Percentiles rank a stretch among this genome's conserved stretches.
These are phyloP conservation scores for Phaedon cochleariae DNA, from an alignment of 2,888 invertebrate species.

Conservation along the genomic window DNA sequence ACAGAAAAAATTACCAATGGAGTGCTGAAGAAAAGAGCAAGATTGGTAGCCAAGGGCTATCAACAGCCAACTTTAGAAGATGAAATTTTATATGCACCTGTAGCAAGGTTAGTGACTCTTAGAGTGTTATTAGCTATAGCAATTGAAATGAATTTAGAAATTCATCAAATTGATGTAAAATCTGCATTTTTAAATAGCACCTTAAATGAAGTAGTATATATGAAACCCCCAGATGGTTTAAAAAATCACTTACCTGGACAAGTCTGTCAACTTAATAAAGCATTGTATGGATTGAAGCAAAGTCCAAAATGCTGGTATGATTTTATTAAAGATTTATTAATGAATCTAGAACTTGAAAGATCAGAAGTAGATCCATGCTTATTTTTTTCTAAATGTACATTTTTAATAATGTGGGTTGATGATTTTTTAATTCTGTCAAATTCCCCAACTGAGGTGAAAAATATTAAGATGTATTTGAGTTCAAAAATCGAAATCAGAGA, in stretches of 20 bases:
- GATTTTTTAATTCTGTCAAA: conserved; percentile 33
- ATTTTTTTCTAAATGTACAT: conserved; percentile 28
- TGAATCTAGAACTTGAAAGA: conserved; percentile 24
- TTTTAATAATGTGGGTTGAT: conserved; percentile 32
- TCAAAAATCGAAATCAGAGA: too few species aligned
- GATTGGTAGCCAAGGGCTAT: conserved; percentile 15
- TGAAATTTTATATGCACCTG: neutral
- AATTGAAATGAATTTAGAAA: conserved; percentile 17
- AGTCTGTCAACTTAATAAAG: neutral
- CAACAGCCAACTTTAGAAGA: neutral
- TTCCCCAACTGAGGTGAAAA: neutral
- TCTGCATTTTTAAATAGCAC: neutral
- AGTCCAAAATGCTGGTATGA: conserved; percentile 35
- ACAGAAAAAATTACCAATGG: conserved; percentile 26
- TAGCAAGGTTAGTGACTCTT: neutral
- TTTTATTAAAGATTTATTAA: neutral
- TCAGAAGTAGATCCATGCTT: conserved; percentile 39
- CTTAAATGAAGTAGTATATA: neutral
- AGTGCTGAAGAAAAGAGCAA: conserved; percentile 25
- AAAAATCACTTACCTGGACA: neutral
- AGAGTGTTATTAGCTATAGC: conserved; percentile 34
- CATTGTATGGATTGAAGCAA: conserved; percentile 7
- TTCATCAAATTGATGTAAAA: neutral
- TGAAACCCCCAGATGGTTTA: neutral
- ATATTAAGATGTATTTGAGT: too few species aligned